Percentiles rank a stretch among this genome's conserved stretches.
Conservation (phyloP, 1,140 invertebrate species). For the Brachionus rotundiformis region DNA sequence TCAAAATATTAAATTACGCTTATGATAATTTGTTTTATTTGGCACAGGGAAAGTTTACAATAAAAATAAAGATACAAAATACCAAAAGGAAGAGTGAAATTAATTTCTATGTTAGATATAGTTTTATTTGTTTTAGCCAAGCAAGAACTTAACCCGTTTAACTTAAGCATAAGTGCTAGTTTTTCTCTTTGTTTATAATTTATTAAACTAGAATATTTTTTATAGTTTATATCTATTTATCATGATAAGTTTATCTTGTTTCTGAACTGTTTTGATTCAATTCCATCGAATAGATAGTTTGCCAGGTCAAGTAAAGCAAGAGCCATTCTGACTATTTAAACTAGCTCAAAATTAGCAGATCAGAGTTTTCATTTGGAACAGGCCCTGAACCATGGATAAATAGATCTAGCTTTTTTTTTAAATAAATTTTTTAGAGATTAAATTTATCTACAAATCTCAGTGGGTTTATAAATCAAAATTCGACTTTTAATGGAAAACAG, state of each 20-base stretch:
- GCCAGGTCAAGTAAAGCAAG: neutral
- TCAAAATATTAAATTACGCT: conserved; percentile 38
- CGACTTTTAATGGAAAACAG: neutral
- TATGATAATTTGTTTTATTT: conserved; percentile 14
- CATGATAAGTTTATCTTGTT: conserved; percentile 33
- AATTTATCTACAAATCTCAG: neutral
- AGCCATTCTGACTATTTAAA: neutral
- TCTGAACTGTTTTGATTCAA: neutral
- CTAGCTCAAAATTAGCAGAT: neutral
- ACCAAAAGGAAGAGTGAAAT: conserved; percentile 14
- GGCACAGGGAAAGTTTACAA: conserved; percentile 1
- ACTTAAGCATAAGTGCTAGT: conserved; percentile 4
- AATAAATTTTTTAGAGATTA: neutral
- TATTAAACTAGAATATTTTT: conserved; percentile 4
- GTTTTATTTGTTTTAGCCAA: conserved; percentile 5
- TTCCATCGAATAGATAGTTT: conserved; percentile 19
- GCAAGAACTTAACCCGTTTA: conserved; percentile 13
- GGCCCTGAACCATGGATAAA: too few relatives aligned
- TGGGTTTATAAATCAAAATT: neutral
- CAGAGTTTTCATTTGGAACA: neutral
- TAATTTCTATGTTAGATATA: conserved; percentile 18
- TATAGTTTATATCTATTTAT: neutral
- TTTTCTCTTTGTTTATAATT: neutral
- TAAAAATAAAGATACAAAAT: conserved; percentile 36
- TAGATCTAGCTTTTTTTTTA: too few relatives aligned